Evolutionary conservation across 2,797 vertebrate species (phyloP), one percentile per base, ranked within the genome.

Genomic region (Pterois miles): DNA sequence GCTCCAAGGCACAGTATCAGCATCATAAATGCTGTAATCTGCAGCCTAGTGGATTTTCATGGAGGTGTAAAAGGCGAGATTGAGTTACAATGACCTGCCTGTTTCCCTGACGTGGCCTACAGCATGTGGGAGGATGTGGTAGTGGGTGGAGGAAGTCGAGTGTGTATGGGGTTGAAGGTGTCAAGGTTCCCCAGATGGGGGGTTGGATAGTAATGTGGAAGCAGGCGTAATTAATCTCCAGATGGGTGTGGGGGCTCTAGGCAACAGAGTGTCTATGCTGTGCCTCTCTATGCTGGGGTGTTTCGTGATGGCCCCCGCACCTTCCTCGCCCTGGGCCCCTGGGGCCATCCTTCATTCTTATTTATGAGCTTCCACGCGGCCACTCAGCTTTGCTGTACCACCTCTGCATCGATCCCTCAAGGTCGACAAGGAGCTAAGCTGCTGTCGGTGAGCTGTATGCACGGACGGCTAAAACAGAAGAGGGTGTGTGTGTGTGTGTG

Each of bases 311-410:
- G 74, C 74, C 85, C 86, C 82, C 86, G 77, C 85, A 76, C 79
- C 73, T 53, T 74, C 71, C 81, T 84, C 87, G 74, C 82, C 80
- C 81, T 9, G 80, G 76, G 86, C 85, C 91, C 86, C 88, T 72
- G 84, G 82, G 93, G 87, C 91, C 84, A 93, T 95, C 92, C 89
- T 93, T 95, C 94, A 95, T 95, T 93, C 92, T 94, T 95, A 95
- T 95, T 95, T 95, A 96, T 95, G 95, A 95, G 94, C 90, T 91
- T 92, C 92, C 90, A 88, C 86, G 83, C 82, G 77, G 85, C 89
- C 89, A 90, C 90, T 87, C 91, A 87, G 91, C 91, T 89, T 91
- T 69, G 82, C 90, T 84, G 75, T 82, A 87, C 81, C 84, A 84
- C 91, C 86, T 86, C 89, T 75, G 82, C 92, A 94, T 95, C 81